Conservation (phyloP, 2,113 vertebrate species). For the pig (Sus scrofa) region DNA sequence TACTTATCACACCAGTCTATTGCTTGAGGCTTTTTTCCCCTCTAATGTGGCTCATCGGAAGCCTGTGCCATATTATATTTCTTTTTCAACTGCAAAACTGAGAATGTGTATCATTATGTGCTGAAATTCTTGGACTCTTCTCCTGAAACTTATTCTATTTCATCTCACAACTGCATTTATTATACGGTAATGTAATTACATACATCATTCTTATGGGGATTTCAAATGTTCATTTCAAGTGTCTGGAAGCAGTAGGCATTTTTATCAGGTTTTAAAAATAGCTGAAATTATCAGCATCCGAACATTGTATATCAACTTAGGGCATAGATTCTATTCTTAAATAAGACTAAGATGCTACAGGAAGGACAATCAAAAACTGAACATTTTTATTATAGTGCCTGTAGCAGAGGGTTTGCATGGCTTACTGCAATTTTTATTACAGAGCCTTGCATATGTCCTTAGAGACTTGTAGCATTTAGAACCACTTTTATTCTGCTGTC, state of each 20-base stretch:
- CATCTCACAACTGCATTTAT: constrained; percentile 59
- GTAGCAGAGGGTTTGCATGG: background rate
- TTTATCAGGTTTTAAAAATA: constrained; percentile 51
- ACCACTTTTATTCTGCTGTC: background rate
- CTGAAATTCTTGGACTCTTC: constrained; percentile 62
- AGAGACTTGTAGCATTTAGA: constrained; percentile 5
- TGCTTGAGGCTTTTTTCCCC: constrained; percentile 29
- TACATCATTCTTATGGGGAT: constrained; percentile 47
- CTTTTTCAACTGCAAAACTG: constrained; percentile 64
- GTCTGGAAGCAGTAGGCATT: constrained; percentile 30
- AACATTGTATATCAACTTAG: background rate
- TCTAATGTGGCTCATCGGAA: constrained; percentile 38
- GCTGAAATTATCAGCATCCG: background rate
- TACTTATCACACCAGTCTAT: constrained; percentile 33
- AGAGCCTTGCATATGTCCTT: background rate
- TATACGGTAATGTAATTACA: constrained; percentile 56
- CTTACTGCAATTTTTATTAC: constrained; percentile 28
- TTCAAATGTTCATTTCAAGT: constrained; percentile 57
- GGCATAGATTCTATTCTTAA: background rate
- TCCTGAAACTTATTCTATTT: constrained; percentile 54
- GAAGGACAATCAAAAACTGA: background rate
- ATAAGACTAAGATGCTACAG: constrained; percentile 10
- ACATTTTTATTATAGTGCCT: background rate
- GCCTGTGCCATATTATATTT: constrained; percentile 50
- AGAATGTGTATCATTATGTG: background rate